Conservation (phyloP, 2,797 vertebrate species). For the Euphonia xanthogaster region DNA sequence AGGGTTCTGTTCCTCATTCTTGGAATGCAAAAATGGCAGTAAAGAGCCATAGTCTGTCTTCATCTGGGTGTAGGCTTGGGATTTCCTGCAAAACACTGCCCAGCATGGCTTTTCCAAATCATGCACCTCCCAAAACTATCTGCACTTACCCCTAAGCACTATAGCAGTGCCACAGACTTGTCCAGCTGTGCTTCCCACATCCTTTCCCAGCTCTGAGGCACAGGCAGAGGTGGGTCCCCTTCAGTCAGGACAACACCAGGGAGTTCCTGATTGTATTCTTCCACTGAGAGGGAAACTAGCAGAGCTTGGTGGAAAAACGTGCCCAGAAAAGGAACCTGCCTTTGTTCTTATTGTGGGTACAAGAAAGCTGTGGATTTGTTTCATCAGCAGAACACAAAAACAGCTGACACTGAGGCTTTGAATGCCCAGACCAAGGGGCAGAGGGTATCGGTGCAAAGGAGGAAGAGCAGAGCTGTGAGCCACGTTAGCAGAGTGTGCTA, state of each 20-base stretch:
- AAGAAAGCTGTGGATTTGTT: constrained; percentile 28
- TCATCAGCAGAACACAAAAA: constrained; percentile 56
- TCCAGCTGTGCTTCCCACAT: neutral
- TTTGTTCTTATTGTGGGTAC: neutral
- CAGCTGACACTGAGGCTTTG: constrained; percentile 28
- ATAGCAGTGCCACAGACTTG: neutral
- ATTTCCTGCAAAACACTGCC: neutral
- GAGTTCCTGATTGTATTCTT: neutral
- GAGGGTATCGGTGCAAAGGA: neutral
- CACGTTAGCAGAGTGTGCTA: fast-evolving
- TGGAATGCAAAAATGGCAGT: neutral
- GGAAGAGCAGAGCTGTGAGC: neutral
- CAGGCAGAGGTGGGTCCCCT: neutral
- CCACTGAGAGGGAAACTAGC: neutral
- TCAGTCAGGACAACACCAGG: neutral
- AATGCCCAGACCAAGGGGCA: neutral
- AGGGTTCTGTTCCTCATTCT: neutral
- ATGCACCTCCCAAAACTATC: neutral
- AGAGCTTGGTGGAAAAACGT: neutral
- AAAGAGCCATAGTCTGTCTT: neutral
- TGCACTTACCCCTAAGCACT: neutral
- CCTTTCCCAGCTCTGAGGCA: neutral
- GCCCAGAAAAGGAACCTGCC: constrained; percentile 28
- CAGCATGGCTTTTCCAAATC: neutral
- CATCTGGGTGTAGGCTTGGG: neutral